These are phyloP conservation scores for Zoanthus sansibaricus DNA, from an alignment of 92 coral and sea anemone genomes.

Conservation along the genomic window DNA sequence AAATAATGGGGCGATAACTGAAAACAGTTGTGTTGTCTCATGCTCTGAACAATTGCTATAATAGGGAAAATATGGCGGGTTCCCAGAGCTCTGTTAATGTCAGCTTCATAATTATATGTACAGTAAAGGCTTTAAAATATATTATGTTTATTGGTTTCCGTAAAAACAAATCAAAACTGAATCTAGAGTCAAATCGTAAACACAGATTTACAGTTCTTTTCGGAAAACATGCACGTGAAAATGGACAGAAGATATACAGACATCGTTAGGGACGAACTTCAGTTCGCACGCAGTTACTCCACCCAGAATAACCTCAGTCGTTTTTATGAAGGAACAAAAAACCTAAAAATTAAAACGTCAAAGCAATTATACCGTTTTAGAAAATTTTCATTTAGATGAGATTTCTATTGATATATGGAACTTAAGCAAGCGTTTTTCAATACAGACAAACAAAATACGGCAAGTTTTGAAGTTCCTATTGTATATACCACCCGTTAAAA, in stretches of 20 bases:
- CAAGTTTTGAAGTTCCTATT: neutral
- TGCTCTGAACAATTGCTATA: slow-evolving; percentile 25
- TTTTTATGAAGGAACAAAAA: neutral
- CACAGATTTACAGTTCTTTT: slow-evolving; percentile 30
- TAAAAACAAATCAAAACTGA: slow-evolving; percentile 33
- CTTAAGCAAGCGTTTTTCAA: neutral
- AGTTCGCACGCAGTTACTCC: neutral
- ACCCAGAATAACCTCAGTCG: neutral
- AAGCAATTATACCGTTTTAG: neutral
- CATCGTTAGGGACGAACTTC: neutral
- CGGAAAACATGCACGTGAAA: neutral
- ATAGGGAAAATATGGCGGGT: slow-evolving; percentile 21
- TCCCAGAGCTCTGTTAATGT: slow-evolving; percentile 30
- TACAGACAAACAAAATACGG: neutral
- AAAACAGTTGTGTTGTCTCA: slow-evolving; percentile 37
- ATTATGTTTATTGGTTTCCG: slow-evolving; percentile 31
- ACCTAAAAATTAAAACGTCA: neutral
- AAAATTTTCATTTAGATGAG: too few relatives aligned
- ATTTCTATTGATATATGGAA: neutral
- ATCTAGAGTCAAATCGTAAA: slow-evolving; percentile 14
- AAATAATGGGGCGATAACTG: slow-evolving; percentile 16
- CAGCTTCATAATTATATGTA: neutral
- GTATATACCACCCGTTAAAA: neutral
- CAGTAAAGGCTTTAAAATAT: slow-evolving; percentile 25
- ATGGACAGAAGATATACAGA: neutral